phyloP scores from a whole-genome alignment of 2,888 invertebrate genomes.

The Allolobophora icterica region DNA sequence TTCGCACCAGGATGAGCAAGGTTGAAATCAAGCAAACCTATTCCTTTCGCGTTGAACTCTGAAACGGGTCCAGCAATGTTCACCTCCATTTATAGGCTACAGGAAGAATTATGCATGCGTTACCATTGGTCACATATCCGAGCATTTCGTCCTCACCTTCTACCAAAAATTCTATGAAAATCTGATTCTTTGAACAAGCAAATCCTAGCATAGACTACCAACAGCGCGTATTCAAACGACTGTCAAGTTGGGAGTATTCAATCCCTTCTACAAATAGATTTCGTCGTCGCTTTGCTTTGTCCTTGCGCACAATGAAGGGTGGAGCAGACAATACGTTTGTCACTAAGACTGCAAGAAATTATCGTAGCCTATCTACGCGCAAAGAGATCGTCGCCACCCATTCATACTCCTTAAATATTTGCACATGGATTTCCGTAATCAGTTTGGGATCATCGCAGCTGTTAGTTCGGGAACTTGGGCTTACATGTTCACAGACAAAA shows the following conservation, averaged over 20 bases:
- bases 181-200: not conserved
- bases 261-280: not conserved
- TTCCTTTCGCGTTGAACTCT: not conserved
- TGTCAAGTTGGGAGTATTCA: not conserved
- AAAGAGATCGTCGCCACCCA: not conserved
- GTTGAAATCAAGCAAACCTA: not conserved
- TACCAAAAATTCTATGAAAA: not conserved
- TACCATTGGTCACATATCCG: not conserved
- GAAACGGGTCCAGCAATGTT: not conserved
- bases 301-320: not conserved
- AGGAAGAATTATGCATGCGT: not conserved
- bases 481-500: not conserved
- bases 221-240: not conserved
- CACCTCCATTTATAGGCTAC: not conserved
- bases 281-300: not conserved
- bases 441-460: not conserved
- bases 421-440: not conserved
- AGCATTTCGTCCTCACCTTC: not conserved
- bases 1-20: not conserved
- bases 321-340: not conserved
- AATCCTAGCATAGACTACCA: not conserved
- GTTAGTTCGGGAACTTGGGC: not conserved
- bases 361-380: not conserved
- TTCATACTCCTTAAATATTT: not conserved
- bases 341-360: not conserved